phyloP scores from a whole-genome alignment of 2,113 vertebrate genomes.

The Anhinga rufa region DNA sequence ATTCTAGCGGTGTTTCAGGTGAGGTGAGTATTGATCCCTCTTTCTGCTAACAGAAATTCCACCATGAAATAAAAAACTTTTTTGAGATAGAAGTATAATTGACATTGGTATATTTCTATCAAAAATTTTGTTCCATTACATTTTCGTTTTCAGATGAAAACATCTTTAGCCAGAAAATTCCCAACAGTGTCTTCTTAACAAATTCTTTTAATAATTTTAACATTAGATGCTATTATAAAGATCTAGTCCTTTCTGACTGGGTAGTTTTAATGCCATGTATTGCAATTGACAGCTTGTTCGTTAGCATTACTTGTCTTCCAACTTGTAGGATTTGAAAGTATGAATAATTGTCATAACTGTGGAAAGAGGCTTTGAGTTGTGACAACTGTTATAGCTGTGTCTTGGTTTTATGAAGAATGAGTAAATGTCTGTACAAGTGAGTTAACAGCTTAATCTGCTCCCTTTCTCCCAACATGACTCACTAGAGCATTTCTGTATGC shows the following conservation, averaged over 20 bases:
- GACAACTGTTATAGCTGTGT: background rate
- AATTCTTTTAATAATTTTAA: background rate
- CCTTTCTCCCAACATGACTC: background rate
- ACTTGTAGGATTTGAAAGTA: background rate
- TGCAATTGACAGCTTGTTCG: background rate
- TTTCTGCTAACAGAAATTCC: background rate
- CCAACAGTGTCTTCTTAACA: background rate
- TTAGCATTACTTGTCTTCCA: background rate
- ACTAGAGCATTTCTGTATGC: background rate
- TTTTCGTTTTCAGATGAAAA: background rate
- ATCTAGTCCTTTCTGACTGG: background rate
- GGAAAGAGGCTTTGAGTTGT: slow-evolving; percentile 20
- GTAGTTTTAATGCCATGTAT: background rate
- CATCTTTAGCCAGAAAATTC: background rate
- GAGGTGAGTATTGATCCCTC: background rate
- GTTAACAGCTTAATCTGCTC: slow-evolving; percentile 34
- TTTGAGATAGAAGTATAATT: background rate
- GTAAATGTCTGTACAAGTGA: slow-evolving; percentile 2
- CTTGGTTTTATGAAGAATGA: background rate
- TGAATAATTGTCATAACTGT: background rate
- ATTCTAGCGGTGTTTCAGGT: background rate
- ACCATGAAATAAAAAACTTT: background rate
- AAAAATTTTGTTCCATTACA: background rate
- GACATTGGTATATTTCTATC: background rate
- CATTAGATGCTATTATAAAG: background rate